phyloP scores from a whole-genome alignment of 2,888 invertebrate genomes.

The Sminthurinus aureus region DNA sequence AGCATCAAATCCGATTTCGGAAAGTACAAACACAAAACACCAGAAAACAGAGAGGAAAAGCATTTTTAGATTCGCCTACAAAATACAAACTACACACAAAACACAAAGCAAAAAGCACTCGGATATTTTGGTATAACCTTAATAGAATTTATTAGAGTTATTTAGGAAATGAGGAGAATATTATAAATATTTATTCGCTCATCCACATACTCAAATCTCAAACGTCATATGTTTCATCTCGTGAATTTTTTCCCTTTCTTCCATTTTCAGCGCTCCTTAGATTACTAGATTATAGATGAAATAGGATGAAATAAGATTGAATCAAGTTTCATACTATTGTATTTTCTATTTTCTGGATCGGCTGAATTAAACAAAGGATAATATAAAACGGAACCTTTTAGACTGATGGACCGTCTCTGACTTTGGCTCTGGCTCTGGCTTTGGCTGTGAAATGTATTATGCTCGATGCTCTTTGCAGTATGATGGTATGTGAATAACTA shows the following conservation, averaged over 20 bases:
- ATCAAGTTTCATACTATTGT: background rate
- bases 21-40: background rate
- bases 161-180: background rate
- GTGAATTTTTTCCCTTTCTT: background rate
- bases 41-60: background rate
- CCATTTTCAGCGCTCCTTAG: no score
- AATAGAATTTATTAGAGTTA: background rate
- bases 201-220: no score
- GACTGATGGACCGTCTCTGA: background rate
- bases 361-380: background rate
- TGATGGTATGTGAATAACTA: constrained; percentile 11
- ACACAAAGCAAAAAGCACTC: background rate
- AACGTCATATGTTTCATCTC: background rate
- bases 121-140: background rate
- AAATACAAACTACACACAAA: no score
- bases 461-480: no score
- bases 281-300: no score
- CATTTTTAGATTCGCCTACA: background rate
- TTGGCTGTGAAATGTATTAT: background rate
- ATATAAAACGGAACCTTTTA: constrained; percentile 3
- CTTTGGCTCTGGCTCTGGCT: no score
- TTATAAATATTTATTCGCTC: background rate
- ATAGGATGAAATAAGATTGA: no score
- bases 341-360: background rate
- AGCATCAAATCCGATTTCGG: background rate